Conservation (phyloP, 2,113 vertebrate genomes). For the Sporophila hypoxantha region DNA sequence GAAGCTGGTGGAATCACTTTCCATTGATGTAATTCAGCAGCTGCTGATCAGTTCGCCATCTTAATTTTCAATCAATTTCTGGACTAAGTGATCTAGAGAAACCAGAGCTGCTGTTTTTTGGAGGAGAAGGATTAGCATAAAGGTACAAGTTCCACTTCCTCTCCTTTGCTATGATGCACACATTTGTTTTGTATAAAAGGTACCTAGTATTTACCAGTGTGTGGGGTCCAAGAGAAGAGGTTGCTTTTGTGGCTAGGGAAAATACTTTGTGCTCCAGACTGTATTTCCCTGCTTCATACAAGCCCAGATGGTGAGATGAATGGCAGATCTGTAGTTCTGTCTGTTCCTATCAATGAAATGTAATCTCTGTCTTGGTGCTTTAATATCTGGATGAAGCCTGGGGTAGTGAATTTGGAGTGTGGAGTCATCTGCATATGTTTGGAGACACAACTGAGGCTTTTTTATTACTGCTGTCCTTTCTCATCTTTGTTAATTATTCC, state of each 20-base stretch:
- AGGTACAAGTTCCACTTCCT: background rate
- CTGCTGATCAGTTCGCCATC: background rate
- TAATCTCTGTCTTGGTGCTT: background rate
- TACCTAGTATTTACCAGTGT: background rate
- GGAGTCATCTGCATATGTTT: background rate
- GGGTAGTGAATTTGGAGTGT: background rate
- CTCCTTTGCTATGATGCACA: background rate
- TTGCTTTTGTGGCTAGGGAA: background rate
- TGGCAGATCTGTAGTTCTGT: background rate
- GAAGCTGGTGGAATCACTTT: background rate
- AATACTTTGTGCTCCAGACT: background rate
- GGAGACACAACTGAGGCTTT: background rate
- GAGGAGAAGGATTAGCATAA: background rate
- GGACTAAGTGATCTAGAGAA: background rate
- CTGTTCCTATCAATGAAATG: background rate
- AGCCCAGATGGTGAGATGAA: background rate
- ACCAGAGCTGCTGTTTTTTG: background rate
- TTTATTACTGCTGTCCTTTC: background rate
- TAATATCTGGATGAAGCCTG: background rate
- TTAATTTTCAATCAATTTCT: background rate
- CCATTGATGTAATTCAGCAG: background rate
- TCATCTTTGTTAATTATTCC: background rate
- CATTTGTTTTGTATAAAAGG: background rate
- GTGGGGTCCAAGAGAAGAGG: background rate
- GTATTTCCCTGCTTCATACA: background rate